phyloP scores from a whole-genome alignment of 2,113 vertebrate genomes.

The Catharus bicknelli region DNA sequence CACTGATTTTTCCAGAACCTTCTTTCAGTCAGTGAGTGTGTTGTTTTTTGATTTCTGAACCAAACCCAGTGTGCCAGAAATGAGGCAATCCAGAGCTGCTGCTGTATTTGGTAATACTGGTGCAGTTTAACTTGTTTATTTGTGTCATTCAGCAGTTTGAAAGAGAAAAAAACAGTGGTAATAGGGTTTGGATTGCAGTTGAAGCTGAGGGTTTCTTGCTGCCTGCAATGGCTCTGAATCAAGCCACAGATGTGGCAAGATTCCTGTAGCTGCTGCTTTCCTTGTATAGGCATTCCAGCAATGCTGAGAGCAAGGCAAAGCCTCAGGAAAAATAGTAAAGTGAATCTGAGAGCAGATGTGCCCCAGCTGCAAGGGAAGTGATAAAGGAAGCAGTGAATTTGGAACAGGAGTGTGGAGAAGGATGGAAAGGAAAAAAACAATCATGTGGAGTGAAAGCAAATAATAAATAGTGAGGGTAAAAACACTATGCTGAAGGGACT shows the following conservation, averaged over 20 bases:
- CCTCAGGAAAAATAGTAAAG: not conserved
- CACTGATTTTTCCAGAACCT: not conserved
- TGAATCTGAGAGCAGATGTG: conserved; percentile 47
- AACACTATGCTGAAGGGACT: not conserved
- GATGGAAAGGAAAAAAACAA: not conserved
- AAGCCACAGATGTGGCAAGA: not conserved
- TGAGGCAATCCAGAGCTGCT: not conserved
- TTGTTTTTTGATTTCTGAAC: not conserved
- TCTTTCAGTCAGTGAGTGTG: not conserved
- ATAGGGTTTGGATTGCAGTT: not conserved
- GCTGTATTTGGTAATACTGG: not conserved
- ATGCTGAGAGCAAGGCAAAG: not conserved
- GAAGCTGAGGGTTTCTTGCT: not conserved
- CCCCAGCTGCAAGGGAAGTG: conserved; percentile 23
- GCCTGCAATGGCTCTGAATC: not conserved
- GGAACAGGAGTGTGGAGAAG: not conserved
- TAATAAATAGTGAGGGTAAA: not conserved
- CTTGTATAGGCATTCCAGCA: not conserved
- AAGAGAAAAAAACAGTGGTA: not conserved
- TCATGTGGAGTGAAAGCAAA: not conserved
- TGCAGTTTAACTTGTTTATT: not conserved
- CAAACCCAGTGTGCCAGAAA: not conserved
- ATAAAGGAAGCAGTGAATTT: conserved; percentile 10
- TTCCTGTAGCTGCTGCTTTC: not conserved
- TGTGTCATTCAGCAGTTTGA: not conserved